Evolutionary conservation across 30 jellyfish, hydroid and myxozoan genomes (phyloP), one percentile per base, ranked within the genome.

Genomic region (Catostylus mosaicus): DNA sequence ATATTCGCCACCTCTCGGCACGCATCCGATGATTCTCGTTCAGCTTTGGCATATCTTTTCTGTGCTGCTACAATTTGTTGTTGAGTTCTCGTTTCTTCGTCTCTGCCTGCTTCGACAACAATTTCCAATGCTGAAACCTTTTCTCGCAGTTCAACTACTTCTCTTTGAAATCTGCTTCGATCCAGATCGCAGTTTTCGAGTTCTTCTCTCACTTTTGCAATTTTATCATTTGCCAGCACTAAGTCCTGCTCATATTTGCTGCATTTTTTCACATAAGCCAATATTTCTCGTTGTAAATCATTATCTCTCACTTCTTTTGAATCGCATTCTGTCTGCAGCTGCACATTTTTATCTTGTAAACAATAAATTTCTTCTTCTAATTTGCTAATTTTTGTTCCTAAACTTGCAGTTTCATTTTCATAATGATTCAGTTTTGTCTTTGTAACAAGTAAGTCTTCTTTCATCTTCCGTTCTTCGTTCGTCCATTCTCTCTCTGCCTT

Each of bases 211-310:
- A 52, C 90, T 36, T 79, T 67, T 66, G 67, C 88, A 45, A 40
- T 24, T 45, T 52, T 69, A 12, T 38, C 75, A 36, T 74, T 86
- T 31, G 67, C 84, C 45, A 75, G 43, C 50, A 73, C 77, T 48
- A 85, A 20, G 43, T 85, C 88, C 50, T 85, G 95, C 73, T 85
- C 95, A 57, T 54, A 45, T 36, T 85, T 52, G 75, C 96, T 88
- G 51, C 96, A 88, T 61, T 78, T 74, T 32, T 88, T 77, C 29
- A 82, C 96, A 66, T 88, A 88, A 1, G 92, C 68, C 48, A 88
- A 45, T 30, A 88, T 68, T 45, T 88, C 96, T 8, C 83, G 80
- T 50, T 88, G 96, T 19, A 88, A 73, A 73, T 88, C 89, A 45
- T 68, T 88, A 32, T 88, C 96, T 37, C 89, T 79, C 5, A 67